A percentile compares a stretch with the other conserved stretches of the same genome.
phyloP scores from a whole-genome alignment of 2,888 invertebrate genomes.

The Scaptomyza cyrtandrae region DNA sequence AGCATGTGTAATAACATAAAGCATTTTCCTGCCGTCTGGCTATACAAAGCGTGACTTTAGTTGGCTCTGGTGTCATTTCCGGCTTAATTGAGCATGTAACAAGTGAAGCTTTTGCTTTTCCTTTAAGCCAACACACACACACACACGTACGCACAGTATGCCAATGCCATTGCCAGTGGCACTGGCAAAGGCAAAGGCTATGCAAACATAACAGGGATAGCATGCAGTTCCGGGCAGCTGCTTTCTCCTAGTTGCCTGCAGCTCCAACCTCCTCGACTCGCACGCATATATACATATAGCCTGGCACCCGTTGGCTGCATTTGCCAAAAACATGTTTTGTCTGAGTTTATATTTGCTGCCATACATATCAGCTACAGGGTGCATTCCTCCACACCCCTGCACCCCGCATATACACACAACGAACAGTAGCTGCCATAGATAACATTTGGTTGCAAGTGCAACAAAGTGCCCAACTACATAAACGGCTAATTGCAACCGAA shows the following conservation, averaged over 20 bases:
- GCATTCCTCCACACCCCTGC: conserved; percentile 20
- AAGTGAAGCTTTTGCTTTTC: conserved; percentile 65
- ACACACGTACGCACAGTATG: conserved; percentile 24
- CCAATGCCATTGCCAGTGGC: conserved; percentile 29
- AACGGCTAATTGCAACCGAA: conserved; percentile 46
- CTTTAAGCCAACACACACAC: conserved; percentile 41
- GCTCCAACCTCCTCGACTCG: conserved; percentile 60
- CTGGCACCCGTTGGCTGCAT: conserved; percentile 49
- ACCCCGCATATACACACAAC: conserved; percentile 14
- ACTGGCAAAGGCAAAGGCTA: conserved; percentile 18
- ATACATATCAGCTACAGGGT: conserved; percentile 48
- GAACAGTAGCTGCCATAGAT: conserved; percentile 25
- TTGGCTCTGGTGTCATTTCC: conserved; percentile 76
- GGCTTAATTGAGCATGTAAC: conserved; percentile 79
- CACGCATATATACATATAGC: conserved; percentile 30
- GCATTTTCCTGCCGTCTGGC: conserved; percentile 31
- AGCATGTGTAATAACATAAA: conserved; percentile 14
- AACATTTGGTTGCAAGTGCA: conserved; percentile 49
- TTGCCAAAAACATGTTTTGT: conserved; percentile 59
- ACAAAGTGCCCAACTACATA: conserved; percentile 37
- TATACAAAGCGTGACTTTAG: conserved; percentile 75
- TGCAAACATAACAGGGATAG: conserved; percentile 53
- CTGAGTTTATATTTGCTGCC: conserved; percentile 61
- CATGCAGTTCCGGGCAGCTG: conserved; percentile 25
- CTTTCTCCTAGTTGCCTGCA: conserved; percentile 1